Percentiles rank a stretch among this genome's conserved stretches.
These are phyloP conservation scores for Spilosoma lubricipeda DNA, from an alignment of 2,888 invertebrate genomes.

Conservation along the genomic window DNA sequence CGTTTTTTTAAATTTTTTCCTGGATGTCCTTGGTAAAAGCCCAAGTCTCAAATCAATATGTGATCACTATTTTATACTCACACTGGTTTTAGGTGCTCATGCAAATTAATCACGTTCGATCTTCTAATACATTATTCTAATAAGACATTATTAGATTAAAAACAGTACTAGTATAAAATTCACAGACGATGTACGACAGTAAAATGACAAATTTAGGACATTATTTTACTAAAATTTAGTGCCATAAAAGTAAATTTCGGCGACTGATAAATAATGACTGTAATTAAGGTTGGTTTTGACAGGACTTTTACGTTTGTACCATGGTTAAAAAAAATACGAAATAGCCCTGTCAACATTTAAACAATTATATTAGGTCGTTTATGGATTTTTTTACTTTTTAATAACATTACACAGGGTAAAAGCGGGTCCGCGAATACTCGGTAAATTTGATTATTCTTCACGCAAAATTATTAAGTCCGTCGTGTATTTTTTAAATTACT, in stretches of 20 bases:
- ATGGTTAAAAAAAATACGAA: conserved; percentile 25
- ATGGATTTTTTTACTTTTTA: conserved; percentile 50
- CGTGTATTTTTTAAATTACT: neutral
- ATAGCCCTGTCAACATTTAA: conserved; percentile 31
- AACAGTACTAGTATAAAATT: too few species aligned
- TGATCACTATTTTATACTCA: too few species aligned
- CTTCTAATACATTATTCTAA: too few species aligned
- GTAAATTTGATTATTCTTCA: conserved; percentile 30
- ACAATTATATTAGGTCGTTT: conserved; percentile 44
- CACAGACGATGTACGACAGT: too few species aligned
- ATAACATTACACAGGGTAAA: conserved; percentile 47
- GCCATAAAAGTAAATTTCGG: neutral
- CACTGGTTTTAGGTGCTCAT: too few species aligned
- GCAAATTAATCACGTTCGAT: too few species aligned
- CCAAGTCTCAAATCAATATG: too few species aligned
- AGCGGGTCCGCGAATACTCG: conserved; percentile 17
- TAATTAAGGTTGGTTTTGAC: neutral
- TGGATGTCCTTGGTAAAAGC: too few species aligned
- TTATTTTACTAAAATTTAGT: too few species aligned
- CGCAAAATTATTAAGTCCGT: conserved; percentile 1
- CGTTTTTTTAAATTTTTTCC: too few species aligned
- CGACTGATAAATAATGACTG: neutral
- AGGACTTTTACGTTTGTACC: neutral
- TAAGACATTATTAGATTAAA: too few species aligned
- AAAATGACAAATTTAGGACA: too few species aligned